Evolutionary conservation across 2,113 vertebrate species (phyloP), one percentile per base, ranked within the genome.

Genomic region (Gymnobelideus leadbeateri): DNA sequence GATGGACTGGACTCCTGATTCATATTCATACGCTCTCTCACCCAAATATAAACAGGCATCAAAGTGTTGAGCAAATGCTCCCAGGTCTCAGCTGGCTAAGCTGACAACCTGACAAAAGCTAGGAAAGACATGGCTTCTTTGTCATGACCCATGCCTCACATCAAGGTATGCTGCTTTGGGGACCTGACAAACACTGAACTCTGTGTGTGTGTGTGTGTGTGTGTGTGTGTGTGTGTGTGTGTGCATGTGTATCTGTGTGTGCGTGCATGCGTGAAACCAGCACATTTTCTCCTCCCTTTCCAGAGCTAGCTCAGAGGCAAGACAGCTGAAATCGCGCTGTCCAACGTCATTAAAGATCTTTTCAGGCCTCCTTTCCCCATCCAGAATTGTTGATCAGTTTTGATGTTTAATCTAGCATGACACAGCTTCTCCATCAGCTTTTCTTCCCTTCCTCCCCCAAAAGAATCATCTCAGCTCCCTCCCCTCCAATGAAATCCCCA

Each of bases 301-400:
- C 43, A 92, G 96, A 95, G 91, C 91, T 93, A 95, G 91, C 91
- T 93, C 92, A 0, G 0, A 31, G 25, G 89, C 92, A 49, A 95
- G 49, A 93, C 31, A 95, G 96, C 94, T 77, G 96, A 91, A 68
- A 92, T 8, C 46, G 37, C 95, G 31, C 0, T 0, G 49, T 95
- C 68, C 90, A 97, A 91, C 91, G 95, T 93, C 96, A 95, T 95
- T 94, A 93, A 0, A 10, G 96, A 89, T 94, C 51, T 54, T 92
- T 43, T 84, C 68, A 21, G n/a, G n/a, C 2, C n/a, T 43, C 68
- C 68, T 43, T 21, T 84, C n/a, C 68, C 68, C n/a, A 84, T 43
- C 90, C 37, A 94, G 49, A 4, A 57, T 92, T 96, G 92, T 97
- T 97, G 97, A 96, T 97, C 95, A 96, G 96, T 93, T 92, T 51